phyloP scores from a whole-genome alignment of 1,140 invertebrate species.

The Chymomyza costata region DNA sequence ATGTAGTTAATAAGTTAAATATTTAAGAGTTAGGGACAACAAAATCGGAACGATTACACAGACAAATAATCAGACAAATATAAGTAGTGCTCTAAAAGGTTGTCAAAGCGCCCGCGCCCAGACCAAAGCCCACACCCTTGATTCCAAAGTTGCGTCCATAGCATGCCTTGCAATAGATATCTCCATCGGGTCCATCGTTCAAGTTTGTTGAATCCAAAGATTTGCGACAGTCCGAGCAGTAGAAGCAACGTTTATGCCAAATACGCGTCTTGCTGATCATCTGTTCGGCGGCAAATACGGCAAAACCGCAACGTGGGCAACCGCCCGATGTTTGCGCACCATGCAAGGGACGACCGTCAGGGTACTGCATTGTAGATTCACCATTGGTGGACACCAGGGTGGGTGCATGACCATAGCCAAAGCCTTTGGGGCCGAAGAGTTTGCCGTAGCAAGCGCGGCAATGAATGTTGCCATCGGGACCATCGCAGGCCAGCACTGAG shows the following conservation, averaged over 20 bases:
- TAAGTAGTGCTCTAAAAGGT: constrained; percentile 83
- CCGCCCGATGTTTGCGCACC: constrained; percentile 78
- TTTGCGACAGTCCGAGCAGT: constrained; percentile 93
- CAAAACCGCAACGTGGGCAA: constrained; percentile 90
- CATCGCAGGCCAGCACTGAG: constrained; percentile 92
- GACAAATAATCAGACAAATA: constrained; percentile 7
- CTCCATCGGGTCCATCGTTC: constrained; percentile 93
- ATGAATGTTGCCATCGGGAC: constrained; percentile 91
- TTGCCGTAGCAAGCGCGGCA: constrained; percentile 92
- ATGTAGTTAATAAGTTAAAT: constrained; percentile 41
- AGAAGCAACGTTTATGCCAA: constrained; percentile 98
- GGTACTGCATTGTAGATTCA: constrained; percentile 82
- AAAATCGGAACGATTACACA: constrained; percentile 43
- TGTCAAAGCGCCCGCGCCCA: constrained; percentile 90
- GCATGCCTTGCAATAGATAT: constrained; percentile 96
- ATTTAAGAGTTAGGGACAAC: constrained; percentile 29
- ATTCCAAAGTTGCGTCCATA: constrained; percentile 95
- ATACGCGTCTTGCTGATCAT: constrained; percentile 94
- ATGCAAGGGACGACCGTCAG: constrained; percentile 78
- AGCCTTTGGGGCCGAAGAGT: constrained; percentile 92
- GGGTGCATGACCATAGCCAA: constrained; percentile 90
- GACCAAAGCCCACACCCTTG: constrained; percentile 93
- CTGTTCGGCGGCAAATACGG: constrained; percentile 94
- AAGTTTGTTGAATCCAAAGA: constrained; percentile 94
- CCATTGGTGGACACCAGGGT: constrained; percentile 87